Percentiles rank a stretch among this genome's conserved stretches.
phyloP scores from a whole-genome alignment of 2,113 vertebrate genomes.

The Elephantulus edwardii region DNA sequence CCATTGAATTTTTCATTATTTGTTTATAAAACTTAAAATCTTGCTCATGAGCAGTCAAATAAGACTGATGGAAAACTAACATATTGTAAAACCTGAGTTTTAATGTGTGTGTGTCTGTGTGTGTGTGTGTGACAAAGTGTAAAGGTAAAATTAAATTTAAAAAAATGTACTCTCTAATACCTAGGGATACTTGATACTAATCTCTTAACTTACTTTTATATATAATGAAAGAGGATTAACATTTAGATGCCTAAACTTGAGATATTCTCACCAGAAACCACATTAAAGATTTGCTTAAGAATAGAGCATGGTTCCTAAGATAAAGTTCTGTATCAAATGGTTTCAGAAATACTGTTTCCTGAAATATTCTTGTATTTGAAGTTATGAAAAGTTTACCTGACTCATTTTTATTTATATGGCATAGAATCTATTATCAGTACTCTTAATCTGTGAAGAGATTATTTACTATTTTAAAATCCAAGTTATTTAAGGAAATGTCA shows the following conservation, averaged over 20 bases:
- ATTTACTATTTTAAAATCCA: background rate
- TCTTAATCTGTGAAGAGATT: background rate
- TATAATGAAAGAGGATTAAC: background rate
- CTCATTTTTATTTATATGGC: background rate
- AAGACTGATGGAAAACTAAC: background rate
- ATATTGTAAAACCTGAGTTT: background rate
- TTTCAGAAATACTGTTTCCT: background rate
- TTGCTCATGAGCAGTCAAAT: background rate
- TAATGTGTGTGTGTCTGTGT: background rate
- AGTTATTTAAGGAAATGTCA: background rate
- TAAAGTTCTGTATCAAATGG: background rate
- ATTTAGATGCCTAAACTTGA: constrained; percentile 16
- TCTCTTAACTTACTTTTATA: background rate
- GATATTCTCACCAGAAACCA: background rate
- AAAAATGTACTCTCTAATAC: constrained; percentile 29
- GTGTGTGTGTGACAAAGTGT: background rate
- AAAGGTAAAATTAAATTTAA: constrained; percentile 1
- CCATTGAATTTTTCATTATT: background rate
- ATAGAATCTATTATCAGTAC: background rate
- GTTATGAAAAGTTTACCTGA: background rate
- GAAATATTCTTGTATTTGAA: background rate
- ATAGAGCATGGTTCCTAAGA: background rate
- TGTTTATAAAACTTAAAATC: background rate
- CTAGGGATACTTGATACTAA: background rate
- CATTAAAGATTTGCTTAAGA: background rate